Evolutionary conservation across 2,797 vertebrate genomes (phyloP), one percentile per base, ranked within the genome.

Genomic region (Botia almorhae): DNA sequence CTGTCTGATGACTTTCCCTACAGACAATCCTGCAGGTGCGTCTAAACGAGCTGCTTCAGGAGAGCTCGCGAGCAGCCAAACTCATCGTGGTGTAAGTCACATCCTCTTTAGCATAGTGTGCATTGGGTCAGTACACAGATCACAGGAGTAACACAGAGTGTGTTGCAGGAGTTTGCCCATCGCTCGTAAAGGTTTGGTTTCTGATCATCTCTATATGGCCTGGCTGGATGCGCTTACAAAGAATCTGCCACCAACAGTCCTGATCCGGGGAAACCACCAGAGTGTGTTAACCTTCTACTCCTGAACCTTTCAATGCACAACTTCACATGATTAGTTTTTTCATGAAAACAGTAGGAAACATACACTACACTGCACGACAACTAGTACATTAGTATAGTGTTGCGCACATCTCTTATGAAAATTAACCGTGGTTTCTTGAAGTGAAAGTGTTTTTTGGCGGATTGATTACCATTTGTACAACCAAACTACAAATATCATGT

Each of bases 251-350:
- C 96, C 98, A 26, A 91, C 94, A 58, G 81, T 99, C 85, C 93
- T 99, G 86, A 94, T 99, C 76, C 94, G 98, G 91, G 98, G 98
- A 83, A 99, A 99, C 90, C 98, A 99, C 92, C 96, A 97, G 94
- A 99, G 96, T 6, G 98, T 99, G 64, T 93, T 99, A 50, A 99
- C 98, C 11, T 99, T 99, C 93, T 99, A 99, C 90, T 99, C 98
- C 8, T 99, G 94, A 95, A 87, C 70, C 69, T n/a, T 48, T 14
- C n/a, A 29, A n/a, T 14, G 13, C 13, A 43, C 7, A 3, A 6
- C 12, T 53, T 53, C 51, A 53, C 51, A 53, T 53, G 39, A 53
- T 5, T n/a, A 53, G 23, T 53, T n/a, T 53, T 17, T 33, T n/a
- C 12, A 17, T 43, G 5, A 17, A 4, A 53, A 7, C 13, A 51